phyloP scores from a whole-genome alignment of 1,140 invertebrate species.

The Chironomus striatipennis region DNA sequence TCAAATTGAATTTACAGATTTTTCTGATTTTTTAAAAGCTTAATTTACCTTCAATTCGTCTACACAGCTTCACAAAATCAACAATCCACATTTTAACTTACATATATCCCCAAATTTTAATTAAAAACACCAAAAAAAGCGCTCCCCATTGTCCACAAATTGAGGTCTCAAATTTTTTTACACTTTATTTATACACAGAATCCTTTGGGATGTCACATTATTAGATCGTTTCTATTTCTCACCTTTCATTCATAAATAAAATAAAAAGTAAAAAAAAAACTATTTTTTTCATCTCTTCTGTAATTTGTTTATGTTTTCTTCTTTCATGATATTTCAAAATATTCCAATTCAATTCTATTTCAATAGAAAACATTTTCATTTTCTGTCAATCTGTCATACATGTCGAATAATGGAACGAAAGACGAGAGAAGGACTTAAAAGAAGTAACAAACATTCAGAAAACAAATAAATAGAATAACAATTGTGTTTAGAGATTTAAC shows the following conservation, averaged over 20 bases:
- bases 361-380: not conserved
- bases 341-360: slow-evolving; percentile 14
- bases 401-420: not conserved
- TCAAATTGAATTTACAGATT: no score
- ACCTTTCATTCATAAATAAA: not conserved
- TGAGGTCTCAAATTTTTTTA: not conserved
- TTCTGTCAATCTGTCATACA: slow-evolving; percentile 2
- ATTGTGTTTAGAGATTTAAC: not conserved
- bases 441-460: not conserved
- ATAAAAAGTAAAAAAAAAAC: no score
- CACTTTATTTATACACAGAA: not conserved
- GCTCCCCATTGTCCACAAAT: no score
- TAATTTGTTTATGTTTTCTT: slow-evolving; percentile 8
- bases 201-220: not conserved
- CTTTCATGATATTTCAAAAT: not conserved
- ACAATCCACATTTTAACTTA: no score
- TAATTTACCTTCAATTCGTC: no score
- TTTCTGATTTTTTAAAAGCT: no score
- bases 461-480: not conserved
- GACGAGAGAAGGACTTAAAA: no score
- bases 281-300: not conserved
- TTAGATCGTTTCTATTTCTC: slow-evolving; percentile 13
- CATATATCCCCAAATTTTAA: no score
- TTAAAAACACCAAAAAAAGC: no score
- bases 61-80: no score